Evolutionary conservation across 2,113 vertebrate species (phyloP).

Genomic region (Cyprichromis sp.): DNA sequence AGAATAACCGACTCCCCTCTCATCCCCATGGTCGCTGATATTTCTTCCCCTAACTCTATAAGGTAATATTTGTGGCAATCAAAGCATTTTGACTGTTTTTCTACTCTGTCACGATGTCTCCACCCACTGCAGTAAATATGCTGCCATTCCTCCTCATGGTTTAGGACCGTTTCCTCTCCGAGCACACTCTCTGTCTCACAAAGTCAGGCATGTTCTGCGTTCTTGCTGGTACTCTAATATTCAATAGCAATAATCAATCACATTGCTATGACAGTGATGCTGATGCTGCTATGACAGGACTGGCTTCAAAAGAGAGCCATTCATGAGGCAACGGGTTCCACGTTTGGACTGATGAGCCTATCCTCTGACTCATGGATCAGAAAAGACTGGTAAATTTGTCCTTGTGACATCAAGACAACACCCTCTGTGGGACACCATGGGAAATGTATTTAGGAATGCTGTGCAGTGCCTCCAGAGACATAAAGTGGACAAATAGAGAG

Average conservation of each 20-base stretch:
- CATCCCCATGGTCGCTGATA: background rate
- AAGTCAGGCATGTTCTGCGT: background rate
- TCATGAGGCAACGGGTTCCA: background rate
- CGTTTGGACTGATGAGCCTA: constrained; percentile 3
- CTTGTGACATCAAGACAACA: constrained; percentile 23
- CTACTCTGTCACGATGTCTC: constrained; percentile 24
- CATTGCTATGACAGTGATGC: background rate
- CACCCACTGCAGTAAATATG: background rate
- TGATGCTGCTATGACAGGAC: background rate
- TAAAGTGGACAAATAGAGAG: constrained; percentile 4
- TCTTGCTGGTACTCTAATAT: background rate
- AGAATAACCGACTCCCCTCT: background rate
- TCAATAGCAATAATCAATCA: constrained; percentile 1
- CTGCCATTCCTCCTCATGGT: background rate
- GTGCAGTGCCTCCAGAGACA: background rate
- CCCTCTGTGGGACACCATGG: background rate
- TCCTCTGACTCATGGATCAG: background rate
- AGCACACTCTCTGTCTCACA: background rate
- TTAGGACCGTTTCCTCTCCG: background rate
- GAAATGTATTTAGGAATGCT: constrained; percentile 12
- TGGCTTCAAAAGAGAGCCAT: background rate
- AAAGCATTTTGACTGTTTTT: background rate
- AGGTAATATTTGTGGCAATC: background rate
- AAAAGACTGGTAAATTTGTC: background rate
- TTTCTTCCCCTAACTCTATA: background rate